Percentiles rank a stretch among this genome's conserved stretches.
Evolutionary conservation across 2,888 invertebrate genomes (phyloP).

Genomic region (Campoletis raptor): DNA sequence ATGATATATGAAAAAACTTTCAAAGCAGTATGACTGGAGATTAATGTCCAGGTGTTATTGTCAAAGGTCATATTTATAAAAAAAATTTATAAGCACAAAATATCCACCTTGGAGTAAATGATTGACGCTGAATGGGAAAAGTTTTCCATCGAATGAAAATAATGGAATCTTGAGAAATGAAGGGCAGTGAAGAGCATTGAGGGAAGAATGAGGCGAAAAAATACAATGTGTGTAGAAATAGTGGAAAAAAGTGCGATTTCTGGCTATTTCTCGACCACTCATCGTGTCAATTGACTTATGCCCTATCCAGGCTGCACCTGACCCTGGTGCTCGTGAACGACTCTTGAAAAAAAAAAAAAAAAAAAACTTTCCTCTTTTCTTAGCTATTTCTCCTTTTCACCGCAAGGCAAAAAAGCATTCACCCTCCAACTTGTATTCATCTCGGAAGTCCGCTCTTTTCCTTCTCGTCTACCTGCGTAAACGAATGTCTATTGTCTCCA

Average conservation of each 20-base stretch:
- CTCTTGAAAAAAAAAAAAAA: constrained; percentile 15
- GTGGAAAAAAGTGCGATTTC: constrained; percentile 15
- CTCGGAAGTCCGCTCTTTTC: constrained; percentile 29
- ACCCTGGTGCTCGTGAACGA: constrained; percentile 30
- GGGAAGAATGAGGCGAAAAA: background rate
- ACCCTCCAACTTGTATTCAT: constrained; percentile 17
- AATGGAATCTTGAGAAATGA: constrained; percentile 13
- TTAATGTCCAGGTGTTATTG: background rate
- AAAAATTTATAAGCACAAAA: background rate
- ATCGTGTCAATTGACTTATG: constrained; percentile 35
- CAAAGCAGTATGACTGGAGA: background rate
- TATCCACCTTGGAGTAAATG: background rate
- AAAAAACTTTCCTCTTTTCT: constrained; percentile 13
- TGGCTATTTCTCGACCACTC: constrained; percentile 12
- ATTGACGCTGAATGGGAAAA: constrained; percentile 4
- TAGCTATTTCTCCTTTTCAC: constrained; percentile 19
- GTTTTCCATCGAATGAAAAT: background rate
- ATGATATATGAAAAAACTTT: background rate
- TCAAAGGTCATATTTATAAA: background rate
- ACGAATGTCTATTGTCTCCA: constrained; percentile 49
- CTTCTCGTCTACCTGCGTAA: constrained; percentile 29
- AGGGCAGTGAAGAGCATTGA: constrained; percentile 15
- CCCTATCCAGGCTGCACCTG: constrained; percentile 49
- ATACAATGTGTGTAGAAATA: constrained; percentile 14
- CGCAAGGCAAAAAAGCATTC: constrained; percentile 22